Evolutionary conservation across 2,888 invertebrate species (phyloP).

Genomic region (Cerastoderma edule): DNA sequence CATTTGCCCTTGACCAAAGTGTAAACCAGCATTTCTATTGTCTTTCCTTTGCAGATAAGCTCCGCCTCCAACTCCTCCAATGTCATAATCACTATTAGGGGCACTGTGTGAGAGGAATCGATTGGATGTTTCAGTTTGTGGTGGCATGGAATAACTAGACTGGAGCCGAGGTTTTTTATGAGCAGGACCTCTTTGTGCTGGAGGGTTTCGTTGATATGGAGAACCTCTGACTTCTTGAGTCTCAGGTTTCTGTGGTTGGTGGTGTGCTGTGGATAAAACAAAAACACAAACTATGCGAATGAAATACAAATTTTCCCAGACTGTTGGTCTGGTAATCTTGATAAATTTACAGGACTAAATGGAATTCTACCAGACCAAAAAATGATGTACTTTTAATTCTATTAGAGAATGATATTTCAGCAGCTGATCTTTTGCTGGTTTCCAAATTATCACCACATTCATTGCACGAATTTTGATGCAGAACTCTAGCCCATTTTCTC

Average conservation of each 20-base stretch:
- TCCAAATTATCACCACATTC: no score
- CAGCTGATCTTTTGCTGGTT: no score
- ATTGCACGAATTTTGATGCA: no score
- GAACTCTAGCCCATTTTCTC: no score
- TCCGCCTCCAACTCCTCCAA: not conserved
- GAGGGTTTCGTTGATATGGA: slow-evolving; percentile 36
- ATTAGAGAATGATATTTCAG: no score
- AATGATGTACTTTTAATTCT: no score
- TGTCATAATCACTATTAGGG: not conserved
- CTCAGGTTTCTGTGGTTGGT: slow-evolving; percentile 32
- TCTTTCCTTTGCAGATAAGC: not conserved
- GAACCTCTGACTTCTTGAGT: slow-evolving; percentile 29
- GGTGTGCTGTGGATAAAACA: no score
- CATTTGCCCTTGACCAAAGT: not conserved
- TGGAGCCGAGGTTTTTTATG: slow-evolving; percentile 14
- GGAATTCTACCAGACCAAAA: no score
- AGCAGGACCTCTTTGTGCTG: slow-evolving; percentile 21
- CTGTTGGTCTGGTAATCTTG: no score
- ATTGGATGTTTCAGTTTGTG: not conserved
- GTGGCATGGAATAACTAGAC: not conserved
- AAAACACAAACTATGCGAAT: no score
- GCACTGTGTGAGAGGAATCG: not conserved
- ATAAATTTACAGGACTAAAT: no score
- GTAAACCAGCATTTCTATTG: not conserved
- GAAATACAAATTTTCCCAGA: no score